A percentile compares a stretch with the other conserved stretches of the same genome.
phyloP scores from a whole-genome alignment of 2,113 vertebrate species.

The Grammomys dolichurus region DNA sequence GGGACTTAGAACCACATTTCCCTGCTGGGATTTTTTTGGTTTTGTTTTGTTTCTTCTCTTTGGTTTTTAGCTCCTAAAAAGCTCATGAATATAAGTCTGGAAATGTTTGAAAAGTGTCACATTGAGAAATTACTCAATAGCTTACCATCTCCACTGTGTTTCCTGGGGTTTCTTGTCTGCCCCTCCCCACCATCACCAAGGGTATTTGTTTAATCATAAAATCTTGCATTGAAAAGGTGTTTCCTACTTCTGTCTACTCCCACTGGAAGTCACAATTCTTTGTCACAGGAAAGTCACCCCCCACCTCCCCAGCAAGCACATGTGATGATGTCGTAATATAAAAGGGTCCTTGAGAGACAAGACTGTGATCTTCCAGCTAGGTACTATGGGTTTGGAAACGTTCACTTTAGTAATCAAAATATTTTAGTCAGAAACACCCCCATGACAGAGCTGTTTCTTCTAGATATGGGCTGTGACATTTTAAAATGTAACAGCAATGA shows the following conservation, averaged over 20 bases:
- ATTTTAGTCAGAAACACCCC: constrained; percentile 38
- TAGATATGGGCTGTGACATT: constrained; percentile 35
- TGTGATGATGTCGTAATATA: constrained; percentile 65
- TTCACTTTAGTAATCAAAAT: constrained; percentile 55
- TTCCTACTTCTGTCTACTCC: constrained; percentile 54
- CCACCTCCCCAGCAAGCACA: neutral
- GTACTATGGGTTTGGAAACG: constrained; percentile 60
- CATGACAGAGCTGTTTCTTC: neutral
- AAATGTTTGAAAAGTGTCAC: constrained; percentile 55
- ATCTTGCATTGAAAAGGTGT: constrained; percentile 60
- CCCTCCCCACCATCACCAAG: constrained; percentile 39
- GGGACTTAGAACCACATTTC: constrained; percentile 30
- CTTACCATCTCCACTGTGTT: neutral
- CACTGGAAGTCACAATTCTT: constrained; percentile 68
- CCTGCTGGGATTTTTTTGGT: neutral
- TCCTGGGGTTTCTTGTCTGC: neutral
- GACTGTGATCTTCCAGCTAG: constrained; percentile 58
- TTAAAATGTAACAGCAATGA: neutral
- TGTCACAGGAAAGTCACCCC: constrained; percentile 72
- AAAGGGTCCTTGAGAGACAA: neutral
- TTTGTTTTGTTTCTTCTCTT: neutral
- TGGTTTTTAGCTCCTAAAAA: constrained; percentile 52
- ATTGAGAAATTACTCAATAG: constrained; percentile 59
- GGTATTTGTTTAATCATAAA: constrained; percentile 43
- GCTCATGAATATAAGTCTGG: constrained; percentile 53